Percentiles rank a stretch among this genome's conserved stretches.
Evolutionary conservation across 2,797 vertebrate species (phyloP).

Genomic region (Pangasius krempfi): DNA sequence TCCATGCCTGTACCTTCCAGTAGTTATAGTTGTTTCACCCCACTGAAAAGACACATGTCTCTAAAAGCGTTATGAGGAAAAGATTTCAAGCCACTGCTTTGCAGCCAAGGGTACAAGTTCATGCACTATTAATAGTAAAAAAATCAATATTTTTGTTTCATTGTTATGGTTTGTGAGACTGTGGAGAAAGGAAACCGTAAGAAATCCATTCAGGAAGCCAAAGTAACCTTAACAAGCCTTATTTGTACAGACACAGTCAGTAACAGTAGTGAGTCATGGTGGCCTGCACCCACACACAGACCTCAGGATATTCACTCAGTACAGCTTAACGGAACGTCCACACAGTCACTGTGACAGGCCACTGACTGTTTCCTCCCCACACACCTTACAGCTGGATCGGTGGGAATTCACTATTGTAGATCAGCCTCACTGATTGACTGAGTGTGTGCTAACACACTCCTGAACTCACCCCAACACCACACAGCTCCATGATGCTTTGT

Average conservation of each 20-base stretch:
- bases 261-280: constrained; percentile 54
- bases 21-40: not conserved
- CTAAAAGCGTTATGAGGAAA: not conserved
- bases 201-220: constrained; percentile 26
- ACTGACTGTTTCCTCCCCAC: constrained; percentile 17
- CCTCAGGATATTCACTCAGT: constrained; percentile 50
- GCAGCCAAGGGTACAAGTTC: not conserved
- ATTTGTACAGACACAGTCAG: constrained; percentile 47
- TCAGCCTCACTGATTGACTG: constrained; percentile 14
- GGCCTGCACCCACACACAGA: constrained; percentile 48
- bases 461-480: constrained; percentile 5
- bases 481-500: constrained; percentile 24
- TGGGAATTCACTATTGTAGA: constrained; percentile 28
- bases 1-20: not conserved
- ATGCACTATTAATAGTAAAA: not conserved
- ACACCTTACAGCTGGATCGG: constrained; percentile 13
- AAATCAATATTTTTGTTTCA: not conserved
- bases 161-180: constrained; percentile 26
- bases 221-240: constrained; percentile 36
- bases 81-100: constrained; percentile 1
- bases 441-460: constrained; percentile 2
- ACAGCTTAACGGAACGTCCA: constrained; percentile 39
- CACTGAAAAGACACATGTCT: not conserved
- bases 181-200: constrained; percentile 23
- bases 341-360: constrained; percentile 28